These are phyloP conservation scores for Electrona antarctica DNA, from an alignment of 2,113 vertebrate species.

Conservation along the genomic window DNA sequence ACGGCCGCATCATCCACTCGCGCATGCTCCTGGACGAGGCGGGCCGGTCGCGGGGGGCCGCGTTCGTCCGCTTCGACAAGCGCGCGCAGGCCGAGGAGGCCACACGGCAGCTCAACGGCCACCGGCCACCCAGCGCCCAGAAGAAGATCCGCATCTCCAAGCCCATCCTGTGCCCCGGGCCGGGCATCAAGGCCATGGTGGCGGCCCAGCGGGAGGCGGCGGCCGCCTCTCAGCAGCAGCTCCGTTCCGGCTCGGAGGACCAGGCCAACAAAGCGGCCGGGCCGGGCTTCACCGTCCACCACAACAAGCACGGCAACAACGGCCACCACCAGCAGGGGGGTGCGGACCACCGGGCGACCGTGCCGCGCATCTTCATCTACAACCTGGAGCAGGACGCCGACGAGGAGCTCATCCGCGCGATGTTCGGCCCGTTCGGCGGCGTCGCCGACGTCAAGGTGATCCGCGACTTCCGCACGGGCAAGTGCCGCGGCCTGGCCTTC, in stretches of 20 bases:
- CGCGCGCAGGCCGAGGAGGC: conserved; percentile 89
- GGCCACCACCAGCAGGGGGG: no score
- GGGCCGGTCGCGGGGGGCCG: conserved; percentile 90
- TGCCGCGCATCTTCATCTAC: conserved; percentile 95
- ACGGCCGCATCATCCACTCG: conserved; percentile 89
- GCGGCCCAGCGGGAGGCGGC: conserved; percentile 46
- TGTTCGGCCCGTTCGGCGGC: conserved; percentile 91
- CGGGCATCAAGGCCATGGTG: no score
- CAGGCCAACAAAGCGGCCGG: no score
- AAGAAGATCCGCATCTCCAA: conserved; percentile 83
- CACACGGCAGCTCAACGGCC: conserved; percentile 90
- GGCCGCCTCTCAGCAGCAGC: conserved; percentile 70
- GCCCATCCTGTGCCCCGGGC: no score
- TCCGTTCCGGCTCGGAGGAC: no score
- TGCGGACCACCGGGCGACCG: conserved; percentile 86
- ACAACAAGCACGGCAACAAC: conserved; percentile 65
- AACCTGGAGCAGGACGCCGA: conserved; percentile 92
- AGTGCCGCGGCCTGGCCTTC: conserved; percentile 95
- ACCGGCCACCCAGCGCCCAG: conserved; percentile 88
- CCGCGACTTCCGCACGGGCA: conserved; percentile 95
- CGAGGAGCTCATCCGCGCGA: conserved; percentile 94
- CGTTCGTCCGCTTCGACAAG: conserved; percentile 92
- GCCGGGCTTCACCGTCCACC: no score
- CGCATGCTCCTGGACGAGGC: conserved; percentile 90
- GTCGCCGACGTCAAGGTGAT: conserved; percentile 95